Evolutionary conservation across 2,797 vertebrate genomes (phyloP).

Genomic region (Sparidentex hasta): DNA sequence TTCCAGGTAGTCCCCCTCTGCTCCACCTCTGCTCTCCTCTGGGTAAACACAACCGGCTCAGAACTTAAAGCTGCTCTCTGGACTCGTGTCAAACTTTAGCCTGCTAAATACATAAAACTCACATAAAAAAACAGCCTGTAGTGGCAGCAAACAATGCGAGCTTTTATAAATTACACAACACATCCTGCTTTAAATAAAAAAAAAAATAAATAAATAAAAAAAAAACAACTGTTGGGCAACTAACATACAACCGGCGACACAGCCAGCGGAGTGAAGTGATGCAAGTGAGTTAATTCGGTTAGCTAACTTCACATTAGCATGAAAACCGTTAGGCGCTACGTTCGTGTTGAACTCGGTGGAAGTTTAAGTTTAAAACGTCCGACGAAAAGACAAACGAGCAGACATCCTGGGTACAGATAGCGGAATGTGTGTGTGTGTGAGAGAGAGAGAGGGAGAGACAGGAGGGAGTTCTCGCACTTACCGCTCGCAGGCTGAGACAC

Average conservation of each 20-base stretch:
- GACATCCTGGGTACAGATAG: constrained; percentile 74
- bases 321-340: neutral
- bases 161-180: constrained; percentile 38
- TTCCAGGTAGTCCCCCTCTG: neutral
- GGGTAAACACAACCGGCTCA: constrained; percentile 18
- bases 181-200: neutral
- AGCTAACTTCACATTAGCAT: constrained; percentile 23
- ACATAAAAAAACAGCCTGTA: neutral
- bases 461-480: constrained; percentile 65
- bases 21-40: neutral
- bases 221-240: constrained; percentile 15
- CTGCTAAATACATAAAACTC: constrained; percentile 49
- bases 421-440: constrained; percentile 60
- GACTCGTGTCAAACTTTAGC: constrained; percentile 35
- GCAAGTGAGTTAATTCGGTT: constrained; percentile 10
- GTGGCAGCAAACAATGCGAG: constrained; percentile 23
- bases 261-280: constrained; percentile 10
- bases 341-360: neutral
- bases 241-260: neutral
- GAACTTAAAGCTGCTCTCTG: constrained; percentile 22
- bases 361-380: neutral
- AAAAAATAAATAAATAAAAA: neutral
- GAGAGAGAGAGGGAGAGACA: constrained; percentile 7
- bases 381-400: constrained; percentile 2
- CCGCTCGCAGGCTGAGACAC: constrained; percentile 76